A percentile compares a stretch with the other conserved stretches of the same genome.
Conservation (phyloP, 2,797 vertebrate species). For the Aselliscus stoliczkanus region DNA sequence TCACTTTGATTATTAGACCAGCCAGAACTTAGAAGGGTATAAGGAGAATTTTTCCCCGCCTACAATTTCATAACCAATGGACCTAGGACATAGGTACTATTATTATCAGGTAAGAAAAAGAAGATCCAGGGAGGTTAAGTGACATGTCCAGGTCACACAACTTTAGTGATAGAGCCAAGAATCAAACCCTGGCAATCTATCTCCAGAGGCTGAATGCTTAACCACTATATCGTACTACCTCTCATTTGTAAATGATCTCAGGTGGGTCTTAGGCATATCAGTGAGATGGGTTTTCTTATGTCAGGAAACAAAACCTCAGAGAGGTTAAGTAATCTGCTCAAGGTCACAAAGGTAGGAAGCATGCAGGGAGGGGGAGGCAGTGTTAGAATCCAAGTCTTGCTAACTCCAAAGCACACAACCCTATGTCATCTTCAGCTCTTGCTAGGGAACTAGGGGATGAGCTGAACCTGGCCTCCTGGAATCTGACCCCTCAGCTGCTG, state of each 20-base stretch:
- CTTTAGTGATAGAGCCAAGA: not conserved
- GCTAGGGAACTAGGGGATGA: not conserved
- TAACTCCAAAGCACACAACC: not conserved
- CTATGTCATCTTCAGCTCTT: not conserved
- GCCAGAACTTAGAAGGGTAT: not conserved
- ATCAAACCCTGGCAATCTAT: not conserved
- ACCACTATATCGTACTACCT: not conserved
- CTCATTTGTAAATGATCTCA: not conserved
- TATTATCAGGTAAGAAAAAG: not conserved
- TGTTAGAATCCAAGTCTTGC: not conserved
- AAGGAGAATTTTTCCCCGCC: not conserved
- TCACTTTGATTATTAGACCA: not conserved
- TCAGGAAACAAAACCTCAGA: not conserved
- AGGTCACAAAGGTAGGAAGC: not conserved
- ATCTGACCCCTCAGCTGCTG: too few relatives aligned
- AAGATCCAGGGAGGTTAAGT: not conserved
- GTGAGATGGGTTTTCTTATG: not conserved
- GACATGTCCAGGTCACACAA: not conserved
- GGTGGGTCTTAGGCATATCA: not conserved
- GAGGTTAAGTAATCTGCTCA: not conserved
- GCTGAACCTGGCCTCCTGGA: not conserved
- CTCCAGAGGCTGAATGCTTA: not conserved
- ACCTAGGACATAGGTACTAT: not conserved
- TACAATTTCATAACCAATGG: not conserved
- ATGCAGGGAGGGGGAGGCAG: not conserved